A percentile compares a stretch with the other conserved stretches of the same genome.
phyloP scores from a whole-genome alignment of 2,797 vertebrate genomes.

The Sebastes iracundus region DNA sequence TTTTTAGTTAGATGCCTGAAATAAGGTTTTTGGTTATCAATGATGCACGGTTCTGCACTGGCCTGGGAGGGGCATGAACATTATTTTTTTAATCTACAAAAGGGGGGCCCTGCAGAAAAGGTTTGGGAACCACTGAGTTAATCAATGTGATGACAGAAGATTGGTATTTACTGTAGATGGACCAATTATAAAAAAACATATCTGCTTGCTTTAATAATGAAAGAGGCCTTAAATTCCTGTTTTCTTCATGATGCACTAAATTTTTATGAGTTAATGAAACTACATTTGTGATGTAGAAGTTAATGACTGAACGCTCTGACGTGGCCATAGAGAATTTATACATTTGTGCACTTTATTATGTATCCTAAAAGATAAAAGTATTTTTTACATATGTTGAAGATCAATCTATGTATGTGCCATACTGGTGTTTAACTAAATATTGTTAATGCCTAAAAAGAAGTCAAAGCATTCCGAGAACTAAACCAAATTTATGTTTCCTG shows the following conservation, averaged over 20 bases:
- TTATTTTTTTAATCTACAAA: too few species aligned
- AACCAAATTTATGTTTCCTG: neutral
- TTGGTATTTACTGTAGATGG: conserved; percentile 5
- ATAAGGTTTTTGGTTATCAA: too few species aligned
- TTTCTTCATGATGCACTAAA: neutral
- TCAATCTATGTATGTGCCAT: neutral
- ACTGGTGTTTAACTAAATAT: neutral
- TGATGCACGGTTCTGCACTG: too few species aligned
- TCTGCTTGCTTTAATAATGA: neutral
- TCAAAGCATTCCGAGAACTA: conserved; percentile 10
- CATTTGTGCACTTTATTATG: conserved; percentile 22
- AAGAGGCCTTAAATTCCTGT: neutral
- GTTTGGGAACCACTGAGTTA: too few species aligned
- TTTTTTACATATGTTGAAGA: neutral
- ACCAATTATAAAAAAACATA: neutral
- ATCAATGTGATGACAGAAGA: neutral
- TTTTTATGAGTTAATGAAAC: neutral
- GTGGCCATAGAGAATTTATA: neutral
- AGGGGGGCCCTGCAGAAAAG: too few species aligned
- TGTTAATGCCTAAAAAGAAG: neutral
- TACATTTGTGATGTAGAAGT: neutral
- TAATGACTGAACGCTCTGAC: neutral
- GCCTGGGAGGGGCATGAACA: too few species aligned
- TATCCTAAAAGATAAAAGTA: neutral
- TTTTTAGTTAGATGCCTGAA: too few species aligned